Evolutionary conservation across 2,113 vertebrate genomes (phyloP), one percentile per base, ranked within the genome.

Genomic region (Oxyura jamaicensis): DNA sequence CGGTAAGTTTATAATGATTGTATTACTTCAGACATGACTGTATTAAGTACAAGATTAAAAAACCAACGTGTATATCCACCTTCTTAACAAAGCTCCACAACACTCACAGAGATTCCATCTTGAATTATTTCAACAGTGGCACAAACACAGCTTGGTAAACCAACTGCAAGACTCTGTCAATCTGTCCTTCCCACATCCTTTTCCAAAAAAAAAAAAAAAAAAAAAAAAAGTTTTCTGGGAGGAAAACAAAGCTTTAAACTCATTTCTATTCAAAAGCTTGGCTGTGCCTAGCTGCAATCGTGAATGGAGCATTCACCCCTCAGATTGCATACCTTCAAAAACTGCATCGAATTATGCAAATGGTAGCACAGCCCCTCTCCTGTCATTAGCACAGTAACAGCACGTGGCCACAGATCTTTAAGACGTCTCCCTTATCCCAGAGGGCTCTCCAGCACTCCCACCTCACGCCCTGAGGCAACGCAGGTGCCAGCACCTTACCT

Each of bases 401-500:
- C 1, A 1, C 41, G 44, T 8, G 2, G 60, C 4, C 21, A 46
- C 42, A 62, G 68, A 23, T 23, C 52, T 50, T 18, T 44, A 44
- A 81, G 18, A 44, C 7, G 8, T 7, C 14, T 29, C 29, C 33
- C n/a, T 42, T 33, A 39, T 26, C 11, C 36, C n/a, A 33, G 11
- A 86, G 31, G 26, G 28, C 13, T 56, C 31, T 56, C 31, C 2
- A 77, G 52, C 31, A 36, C 16, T 36, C 52, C 55, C n/a, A 68
- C 33, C 52, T 10, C 79, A 35, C 0, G 17, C 48, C 48, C 21
- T 0, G 1, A 78, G 3, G 35, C 53, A 81, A 65, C 7, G 20
- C 29, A 65, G 71, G 36, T 11, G 29, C 35, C 72, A 88, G 56
- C 60, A 86, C 96, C 8, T 3, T 89, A 98, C 98, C 98, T 98